Base-by-base conservation (phyloP, 2,113 vertebrate genomes). In the Sylvilagus bachmani region DNA sequence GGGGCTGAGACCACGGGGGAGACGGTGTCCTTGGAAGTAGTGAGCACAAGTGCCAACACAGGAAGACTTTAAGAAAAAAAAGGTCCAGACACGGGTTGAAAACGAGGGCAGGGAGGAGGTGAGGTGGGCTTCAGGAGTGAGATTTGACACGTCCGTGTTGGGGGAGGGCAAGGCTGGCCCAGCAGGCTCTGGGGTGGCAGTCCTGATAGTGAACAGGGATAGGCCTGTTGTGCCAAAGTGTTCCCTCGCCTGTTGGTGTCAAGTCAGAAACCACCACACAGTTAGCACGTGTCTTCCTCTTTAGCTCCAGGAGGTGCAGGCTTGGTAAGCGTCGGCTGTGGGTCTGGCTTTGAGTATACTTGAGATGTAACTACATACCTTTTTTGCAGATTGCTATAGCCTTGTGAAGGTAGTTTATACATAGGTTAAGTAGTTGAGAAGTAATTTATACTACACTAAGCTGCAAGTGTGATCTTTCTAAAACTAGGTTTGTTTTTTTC, bases 401-500 rank as follows among this genome's bases (percentile, higher is more conserved):
- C 14, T 84, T 90, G 31, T 25, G 31, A 91, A 96, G 67, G 74
- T 91, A 90, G 89, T 77, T 89, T 75, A 86, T 77, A 86, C 58
- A n/a, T 58, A 96, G 96, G 83, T 70, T 86, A 21, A 78, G 7
- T 79, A 95, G 86, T 97, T 78, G 53, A 91, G 51, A 96, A 71
- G 86, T 84, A 36, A 71, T 90, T 93, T 88, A 82, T 93, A 89
- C 88, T 93, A 96, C 95, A 89, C 74, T 69, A 84, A 92, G 69
- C 87, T 95, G 9, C 49, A 95, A 93, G 82, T 85, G 49, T 5
- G 73, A 33, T 64, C 62, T 87, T 85, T 97, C 93, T 86, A 92
- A 90, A 95, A 71, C 61, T 70, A 97, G 89, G 66, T 97, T 95
- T 97, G 19, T 98, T 94, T 33, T 33, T 89, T 98, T 98, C 89